These are phyloP conservation scores for Sakesphorus luctuosus DNA, from an alignment of 2,113 vertebrate genomes.

Conservation along the genomic window DNA sequence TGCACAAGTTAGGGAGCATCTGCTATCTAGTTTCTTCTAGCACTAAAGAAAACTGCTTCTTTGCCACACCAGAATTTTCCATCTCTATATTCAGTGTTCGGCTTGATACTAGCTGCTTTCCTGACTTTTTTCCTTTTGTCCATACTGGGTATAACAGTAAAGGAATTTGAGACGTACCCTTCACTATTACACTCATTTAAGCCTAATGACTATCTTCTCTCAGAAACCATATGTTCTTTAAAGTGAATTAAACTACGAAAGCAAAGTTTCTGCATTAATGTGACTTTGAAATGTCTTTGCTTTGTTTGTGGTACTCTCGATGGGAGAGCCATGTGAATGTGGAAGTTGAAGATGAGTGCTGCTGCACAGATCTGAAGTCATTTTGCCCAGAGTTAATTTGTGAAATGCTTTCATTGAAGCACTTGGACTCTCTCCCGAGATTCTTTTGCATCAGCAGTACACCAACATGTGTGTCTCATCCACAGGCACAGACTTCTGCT, in stretches of 20 bases:
- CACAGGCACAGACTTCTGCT: not conserved
- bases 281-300: not conserved
- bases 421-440: not conserved
- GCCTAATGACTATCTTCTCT: not conserved
- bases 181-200: not conserved
- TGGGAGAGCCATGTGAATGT: not conserved
- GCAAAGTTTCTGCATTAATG: not conserved
- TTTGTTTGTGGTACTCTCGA: not conserved
- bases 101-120: not conserved
- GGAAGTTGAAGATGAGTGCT: not conserved
- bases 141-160: not conserved
- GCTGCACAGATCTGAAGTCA: not conserved
- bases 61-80: not conserved
- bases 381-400: not conserved
- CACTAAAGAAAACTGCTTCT: not conserved
- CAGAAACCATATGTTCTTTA: not conserved
- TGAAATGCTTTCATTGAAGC: not conserved
- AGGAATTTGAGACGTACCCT: not conserved
- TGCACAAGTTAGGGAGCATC: not conserved
- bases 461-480: not conserved
- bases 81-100: not conserved
- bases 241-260: not conserved
- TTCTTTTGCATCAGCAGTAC: not conserved
- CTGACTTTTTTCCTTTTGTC: not conserved
- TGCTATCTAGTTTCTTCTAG: not conserved